These are phyloP conservation scores for Allolobophora icterica DNA, from an alignment of 2,888 invertebrate species.

Conservation along the genomic window DNA sequence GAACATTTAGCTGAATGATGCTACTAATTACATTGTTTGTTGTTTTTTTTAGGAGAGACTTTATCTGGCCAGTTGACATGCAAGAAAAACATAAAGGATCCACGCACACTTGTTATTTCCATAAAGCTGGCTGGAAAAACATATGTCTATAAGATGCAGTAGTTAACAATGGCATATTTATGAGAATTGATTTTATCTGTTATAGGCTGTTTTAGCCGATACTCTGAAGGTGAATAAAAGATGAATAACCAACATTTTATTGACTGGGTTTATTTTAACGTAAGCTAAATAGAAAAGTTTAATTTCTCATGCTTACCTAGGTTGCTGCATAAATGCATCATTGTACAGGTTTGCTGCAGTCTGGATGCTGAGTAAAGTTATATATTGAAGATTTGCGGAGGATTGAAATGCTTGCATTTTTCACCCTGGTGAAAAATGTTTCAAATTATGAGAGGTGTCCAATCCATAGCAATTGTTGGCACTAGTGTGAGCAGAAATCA, in stretches of 20 bases:
- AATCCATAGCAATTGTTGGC: background rate
- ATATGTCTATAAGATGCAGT: conserved; percentile 41
- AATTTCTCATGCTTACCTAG: background rate
- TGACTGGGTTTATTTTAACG: background rate
- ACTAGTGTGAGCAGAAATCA: background rate
- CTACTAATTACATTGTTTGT: background rate
- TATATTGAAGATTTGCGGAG: background rate
- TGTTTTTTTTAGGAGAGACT: conserved; percentile 68
- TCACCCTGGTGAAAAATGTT: background rate
- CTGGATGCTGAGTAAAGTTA: background rate
- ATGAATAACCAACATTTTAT: background rate
- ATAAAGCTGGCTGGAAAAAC: conserved; percentile 39
- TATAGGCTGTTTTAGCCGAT: background rate
- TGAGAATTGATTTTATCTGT: background rate
- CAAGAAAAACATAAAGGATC: conserved; percentile 76
- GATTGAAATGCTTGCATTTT: background rate
- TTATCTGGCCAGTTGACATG: conserved; percentile 78
- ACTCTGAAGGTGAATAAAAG: background rate
- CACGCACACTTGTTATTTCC: conserved; percentile 43
- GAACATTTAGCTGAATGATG: background rate
- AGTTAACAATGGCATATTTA: conserved; percentile 21
- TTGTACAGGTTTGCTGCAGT: background rate
- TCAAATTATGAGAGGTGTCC: background rate
- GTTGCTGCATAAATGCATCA: background rate
- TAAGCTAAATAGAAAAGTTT: background rate